phyloP scores from a whole-genome alignment of 1,140 invertebrate genomes.

The Atta cephalotes region DNA sequence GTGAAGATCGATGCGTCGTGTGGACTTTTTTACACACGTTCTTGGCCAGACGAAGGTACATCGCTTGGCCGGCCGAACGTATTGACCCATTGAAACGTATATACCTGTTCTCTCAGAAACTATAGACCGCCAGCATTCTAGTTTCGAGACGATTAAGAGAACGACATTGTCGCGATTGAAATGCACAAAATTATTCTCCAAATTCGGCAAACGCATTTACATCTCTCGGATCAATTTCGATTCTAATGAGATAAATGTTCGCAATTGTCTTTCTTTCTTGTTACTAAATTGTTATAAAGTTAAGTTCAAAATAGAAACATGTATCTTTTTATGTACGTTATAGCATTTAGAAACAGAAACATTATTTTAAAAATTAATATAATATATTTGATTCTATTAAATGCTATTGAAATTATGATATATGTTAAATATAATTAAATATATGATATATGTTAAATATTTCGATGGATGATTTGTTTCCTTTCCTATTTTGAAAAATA shows the following conservation, averaged over 20 bases:
- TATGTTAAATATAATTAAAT: not conserved
- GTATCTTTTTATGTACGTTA: not conserved
- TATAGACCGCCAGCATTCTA: not conserved
- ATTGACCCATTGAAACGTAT: conserved; percentile 51
- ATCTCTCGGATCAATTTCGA: not conserved
- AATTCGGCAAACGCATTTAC: not conserved
- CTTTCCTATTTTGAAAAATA: not conserved
- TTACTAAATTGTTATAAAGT: not conserved
- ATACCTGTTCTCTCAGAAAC: not conserved
- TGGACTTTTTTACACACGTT: conserved; percentile 38
- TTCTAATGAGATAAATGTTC: not conserved
- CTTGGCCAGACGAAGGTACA: conserved; percentile 8
- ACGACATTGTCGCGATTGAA: not conserved
- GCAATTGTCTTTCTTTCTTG: not conserved
- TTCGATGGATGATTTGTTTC: not conserved
- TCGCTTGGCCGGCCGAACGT: not conserved
- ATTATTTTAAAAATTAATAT: not conserved
- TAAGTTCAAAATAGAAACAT: not conserved
- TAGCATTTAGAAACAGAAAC: not conserved
- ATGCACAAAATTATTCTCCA: conserved; percentile 6
- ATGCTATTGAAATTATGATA: not conserved
- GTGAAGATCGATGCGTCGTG: conserved; percentile 21
- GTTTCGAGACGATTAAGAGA: conserved; percentile 10
- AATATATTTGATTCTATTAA: not conserved
- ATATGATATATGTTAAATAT: not conserved